These are phyloP conservation scores for Lasaia peninsularis DNA, from an alignment of 1,140 invertebrate genomes.

Conservation along the genomic window DNA sequence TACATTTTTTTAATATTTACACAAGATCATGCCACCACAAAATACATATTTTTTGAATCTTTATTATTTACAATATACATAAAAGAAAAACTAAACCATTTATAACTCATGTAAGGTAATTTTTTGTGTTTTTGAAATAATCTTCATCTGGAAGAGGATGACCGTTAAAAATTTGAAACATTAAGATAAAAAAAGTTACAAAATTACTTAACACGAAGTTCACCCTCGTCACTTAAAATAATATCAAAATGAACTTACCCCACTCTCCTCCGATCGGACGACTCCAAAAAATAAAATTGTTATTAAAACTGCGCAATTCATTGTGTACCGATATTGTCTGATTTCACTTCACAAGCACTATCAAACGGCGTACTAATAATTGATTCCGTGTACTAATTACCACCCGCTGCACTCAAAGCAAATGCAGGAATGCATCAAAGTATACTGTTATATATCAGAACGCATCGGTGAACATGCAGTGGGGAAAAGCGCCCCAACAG, in stretches of 20 bases:
- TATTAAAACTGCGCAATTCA: conserved; percentile 36
- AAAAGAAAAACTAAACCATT: no score
- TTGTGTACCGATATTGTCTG: conserved; percentile 38
- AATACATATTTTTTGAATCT: no score
- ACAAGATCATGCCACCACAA: no score
- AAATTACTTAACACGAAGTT: no score
- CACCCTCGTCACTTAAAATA: no score
- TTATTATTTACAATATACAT: no score
- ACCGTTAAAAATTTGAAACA: no score
- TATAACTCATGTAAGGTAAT: no score
- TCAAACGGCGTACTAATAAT: conserved; percentile 22
- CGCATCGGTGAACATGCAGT: conserved; percentile 45
- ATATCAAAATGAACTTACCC: conserved; percentile 37
- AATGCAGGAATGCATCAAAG: conserved; percentile 44
- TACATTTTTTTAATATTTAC: no score
- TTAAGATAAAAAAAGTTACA: no score
- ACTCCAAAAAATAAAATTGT: conserved; percentile 51
- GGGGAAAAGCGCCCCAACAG: conserved; percentile 30
- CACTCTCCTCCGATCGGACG: conserved; percentile 50
- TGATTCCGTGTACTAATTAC: conserved; percentile 22
- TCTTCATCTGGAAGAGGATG: no score
- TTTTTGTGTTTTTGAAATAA: no score
- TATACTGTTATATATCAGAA: conserved; percentile 53
- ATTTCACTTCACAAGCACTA: conserved; percentile 53
- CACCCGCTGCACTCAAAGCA: conserved; percentile 40